Conservation (phyloP, 2,797 vertebrate species). For the Natrix natrix region DNA sequence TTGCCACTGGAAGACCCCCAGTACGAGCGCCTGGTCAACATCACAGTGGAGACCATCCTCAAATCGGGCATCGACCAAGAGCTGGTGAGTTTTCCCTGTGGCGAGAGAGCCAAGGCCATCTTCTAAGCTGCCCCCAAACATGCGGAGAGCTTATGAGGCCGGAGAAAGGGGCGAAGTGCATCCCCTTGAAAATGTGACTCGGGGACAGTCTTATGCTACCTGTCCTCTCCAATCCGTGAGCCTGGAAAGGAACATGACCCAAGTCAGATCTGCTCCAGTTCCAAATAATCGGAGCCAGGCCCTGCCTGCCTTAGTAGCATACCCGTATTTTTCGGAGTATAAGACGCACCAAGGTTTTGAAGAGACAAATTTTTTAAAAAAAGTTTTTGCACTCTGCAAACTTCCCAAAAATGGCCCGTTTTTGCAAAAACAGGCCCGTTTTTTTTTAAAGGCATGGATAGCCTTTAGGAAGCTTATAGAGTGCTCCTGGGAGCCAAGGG, state of each 20-base stretch:
- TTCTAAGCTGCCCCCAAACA: background rate
- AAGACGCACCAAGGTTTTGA: too few species aligned
- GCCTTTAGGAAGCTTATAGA: too few species aligned
- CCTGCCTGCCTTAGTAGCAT: background rate
- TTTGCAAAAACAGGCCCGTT: too few species aligned
- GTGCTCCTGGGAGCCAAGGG: too few species aligned
- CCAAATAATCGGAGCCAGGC: background rate
- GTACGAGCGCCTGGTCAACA: constrained; percentile 67
- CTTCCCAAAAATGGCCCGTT: too few species aligned
- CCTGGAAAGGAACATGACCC: background rate
- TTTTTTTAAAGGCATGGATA: too few species aligned
- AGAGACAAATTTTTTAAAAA: too few species aligned
- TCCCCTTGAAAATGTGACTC: background rate
- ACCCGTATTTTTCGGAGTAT: too few species aligned
- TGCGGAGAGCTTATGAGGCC: background rate
- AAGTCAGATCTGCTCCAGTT: background rate
- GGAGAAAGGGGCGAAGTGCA: background rate
- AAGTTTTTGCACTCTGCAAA: too few species aligned
- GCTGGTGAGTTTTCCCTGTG: constrained; percentile 67
- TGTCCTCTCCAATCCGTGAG: background rate
- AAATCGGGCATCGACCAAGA: constrained; percentile 67
- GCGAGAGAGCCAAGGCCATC: background rate
- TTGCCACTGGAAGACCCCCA: constrained; percentile 69
- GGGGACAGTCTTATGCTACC: background rate
- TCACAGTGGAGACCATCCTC: constrained; percentile 70